Conservation (phyloP, 2,888 invertebrate genomes). For the Hypselothyrea guttata region DNA sequence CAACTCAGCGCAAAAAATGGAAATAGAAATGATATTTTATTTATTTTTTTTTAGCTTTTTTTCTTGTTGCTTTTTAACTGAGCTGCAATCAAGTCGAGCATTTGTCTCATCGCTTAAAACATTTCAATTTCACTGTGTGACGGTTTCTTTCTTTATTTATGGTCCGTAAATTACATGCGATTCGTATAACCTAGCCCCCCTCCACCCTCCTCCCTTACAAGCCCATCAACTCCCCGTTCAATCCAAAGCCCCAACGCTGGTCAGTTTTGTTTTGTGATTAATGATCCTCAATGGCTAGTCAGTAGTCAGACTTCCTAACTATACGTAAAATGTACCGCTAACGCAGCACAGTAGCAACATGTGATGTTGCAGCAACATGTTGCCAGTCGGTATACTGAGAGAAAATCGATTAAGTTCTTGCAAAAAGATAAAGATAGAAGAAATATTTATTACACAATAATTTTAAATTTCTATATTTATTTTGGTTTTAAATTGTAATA, state of each 20-base stretch:
- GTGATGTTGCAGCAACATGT: constrained; percentile 60
- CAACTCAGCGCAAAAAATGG: constrained; percentile 31
- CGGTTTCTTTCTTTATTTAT: constrained; percentile 68
- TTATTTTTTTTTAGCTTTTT: too few species aligned
- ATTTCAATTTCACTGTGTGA: constrained; percentile 71
- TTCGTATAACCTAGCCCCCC: neutral
- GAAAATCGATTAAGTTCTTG: constrained; percentile 8
- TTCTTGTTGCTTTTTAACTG: constrained; percentile 35
- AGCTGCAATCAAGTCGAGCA: constrained; percentile 69
- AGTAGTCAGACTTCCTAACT: constrained; percentile 44
- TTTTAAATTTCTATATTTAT: too few species aligned
- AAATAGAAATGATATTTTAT: neutral
- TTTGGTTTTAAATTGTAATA: too few species aligned
- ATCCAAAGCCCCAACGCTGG: neutral
- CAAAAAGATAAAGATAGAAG: too few species aligned
- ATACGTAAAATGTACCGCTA: constrained; percentile 61
- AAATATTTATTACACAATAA: too few species aligned
- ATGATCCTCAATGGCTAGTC: constrained; percentile 54
- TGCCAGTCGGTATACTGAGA: constrained; percentile 30
- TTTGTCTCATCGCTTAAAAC: constrained; percentile 77
- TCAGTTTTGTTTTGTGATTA: constrained; percentile 56
- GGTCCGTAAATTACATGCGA: constrained; percentile 67
- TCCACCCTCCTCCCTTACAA: neutral
- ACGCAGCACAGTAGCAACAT: constrained; percentile 48
- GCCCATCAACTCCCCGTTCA: neutral